phyloP scores from a whole-genome alignment of 2,113 vertebrate genomes.

The Sylvia atricapilla region DNA sequence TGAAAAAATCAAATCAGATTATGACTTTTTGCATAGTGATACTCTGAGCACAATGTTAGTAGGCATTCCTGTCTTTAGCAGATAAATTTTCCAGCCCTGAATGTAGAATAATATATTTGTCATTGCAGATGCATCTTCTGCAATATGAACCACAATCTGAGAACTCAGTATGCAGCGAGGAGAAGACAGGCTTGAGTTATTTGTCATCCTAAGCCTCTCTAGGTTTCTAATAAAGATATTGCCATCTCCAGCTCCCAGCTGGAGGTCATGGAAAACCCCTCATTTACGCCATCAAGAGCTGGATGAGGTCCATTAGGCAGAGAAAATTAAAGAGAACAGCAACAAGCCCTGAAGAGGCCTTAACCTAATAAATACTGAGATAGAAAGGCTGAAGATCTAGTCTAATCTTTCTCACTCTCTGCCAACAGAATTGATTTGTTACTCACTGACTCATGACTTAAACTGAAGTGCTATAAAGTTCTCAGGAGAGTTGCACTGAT shows the following conservation, averaged over 20 bases:
- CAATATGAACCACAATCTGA: neutral
- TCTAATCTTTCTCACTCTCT: constrained; percentile 36
- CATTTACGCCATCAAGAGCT: neutral
- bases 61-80: neutral
- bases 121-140: neutral
- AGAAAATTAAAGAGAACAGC: constrained; percentile 57
- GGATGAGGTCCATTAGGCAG: constrained; percentile 52
- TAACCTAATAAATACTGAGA: constrained; percentile 35
- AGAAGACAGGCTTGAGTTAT: neutral
- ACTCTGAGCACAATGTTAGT: neutral
- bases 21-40: neutral
- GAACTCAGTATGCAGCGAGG: neutral
- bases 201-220: neutral
- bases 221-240: constrained; percentile 25
- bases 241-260: neutral
- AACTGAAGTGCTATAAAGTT: neutral
- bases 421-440: constrained; percentile 44
- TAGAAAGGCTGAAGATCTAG: neutral
- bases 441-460: constrained; percentile 11
- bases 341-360: constrained; percentile 45
- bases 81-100: neutral
- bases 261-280: constrained; percentile 29
- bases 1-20: neutral
- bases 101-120: neutral
- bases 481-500: neutral